A percentile compares a stretch with the other conserved stretches of the same genome.
Evolutionary conservation across 2,113 vertebrate genomes (phyloP).

Genomic region (Oostethus manadensis): DNA sequence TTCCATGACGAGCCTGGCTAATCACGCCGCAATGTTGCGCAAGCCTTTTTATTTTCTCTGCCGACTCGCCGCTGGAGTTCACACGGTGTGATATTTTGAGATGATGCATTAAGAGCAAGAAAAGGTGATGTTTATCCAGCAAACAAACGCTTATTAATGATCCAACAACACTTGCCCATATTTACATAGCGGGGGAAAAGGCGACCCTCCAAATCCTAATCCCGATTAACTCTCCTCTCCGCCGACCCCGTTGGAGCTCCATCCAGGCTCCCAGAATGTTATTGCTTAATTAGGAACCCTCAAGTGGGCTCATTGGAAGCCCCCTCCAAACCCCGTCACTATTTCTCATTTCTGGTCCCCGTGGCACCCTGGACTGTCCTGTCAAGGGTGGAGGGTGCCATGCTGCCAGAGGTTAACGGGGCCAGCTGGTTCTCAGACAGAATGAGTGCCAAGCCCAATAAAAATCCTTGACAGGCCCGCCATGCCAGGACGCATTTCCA

Average conservation of each 20-base stretch:
- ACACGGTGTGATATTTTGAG: neutral
- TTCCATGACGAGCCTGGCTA: no score
- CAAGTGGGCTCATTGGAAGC: slow-evolving; percentile 57
- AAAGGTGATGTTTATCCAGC: slow-evolving; percentile 43
- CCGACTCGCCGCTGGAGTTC: neutral
- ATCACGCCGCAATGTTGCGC: no score
- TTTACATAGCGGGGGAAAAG: slow-evolving; percentile 34
- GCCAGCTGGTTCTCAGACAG: slow-evolving; percentile 73
- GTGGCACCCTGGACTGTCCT: slow-evolving; percentile 41
- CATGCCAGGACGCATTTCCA: slow-evolving; percentile 2
- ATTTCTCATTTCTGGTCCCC: slow-evolving; percentile 72
- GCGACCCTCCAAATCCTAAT: slow-evolving; percentile 14
- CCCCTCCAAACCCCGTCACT: slow-evolving; percentile 9
- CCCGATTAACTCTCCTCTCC: no score
- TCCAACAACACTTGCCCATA: slow-evolving; percentile 48
- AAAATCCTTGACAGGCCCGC: neutral
- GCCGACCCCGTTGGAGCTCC: neutral
- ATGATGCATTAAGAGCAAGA: no score
- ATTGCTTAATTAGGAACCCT: slow-evolving; percentile 79
- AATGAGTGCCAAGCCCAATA: slow-evolving; percentile 32
- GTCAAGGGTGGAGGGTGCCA: slow-evolving; percentile 49
- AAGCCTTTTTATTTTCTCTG: no score
- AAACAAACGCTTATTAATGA: slow-evolving; percentile 64
- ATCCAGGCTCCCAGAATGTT: slow-evolving; percentile 72
- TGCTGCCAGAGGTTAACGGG: slow-evolving; percentile 65